These are phyloP conservation scores for Spermophilus dauricus DNA, from an alignment of 2,113 vertebrate species.

Conservation along the genomic window DNA sequence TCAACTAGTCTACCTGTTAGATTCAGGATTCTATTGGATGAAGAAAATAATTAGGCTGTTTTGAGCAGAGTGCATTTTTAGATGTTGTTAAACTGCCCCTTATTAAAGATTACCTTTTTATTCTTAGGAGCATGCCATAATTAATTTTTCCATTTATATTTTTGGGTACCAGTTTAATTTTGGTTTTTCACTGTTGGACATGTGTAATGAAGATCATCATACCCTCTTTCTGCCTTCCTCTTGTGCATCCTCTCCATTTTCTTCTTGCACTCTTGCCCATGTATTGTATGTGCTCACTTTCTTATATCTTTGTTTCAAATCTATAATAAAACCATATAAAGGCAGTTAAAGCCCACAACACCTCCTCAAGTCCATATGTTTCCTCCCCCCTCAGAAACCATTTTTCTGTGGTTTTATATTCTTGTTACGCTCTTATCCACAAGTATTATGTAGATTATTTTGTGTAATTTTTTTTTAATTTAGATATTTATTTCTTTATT, in stretches of 20 bases:
- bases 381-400: neutral
- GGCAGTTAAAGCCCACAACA: neutral
- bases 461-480: neutral
- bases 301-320: neutral
- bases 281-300: neutral
- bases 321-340: neutral
- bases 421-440: neutral
- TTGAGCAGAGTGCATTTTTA: constrained; percentile 26
- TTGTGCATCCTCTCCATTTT: neutral
- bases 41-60: constrained; percentile 17
- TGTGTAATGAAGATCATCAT: neutral
- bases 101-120: neutral
- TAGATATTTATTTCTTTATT: neutral
- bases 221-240: neutral
- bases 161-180: neutral
- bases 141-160: neutral
- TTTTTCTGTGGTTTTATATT: neutral
- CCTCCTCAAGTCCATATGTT: neutral
- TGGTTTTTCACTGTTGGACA: neutral
- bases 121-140: neutral
- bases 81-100: neutral
- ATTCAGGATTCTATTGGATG: neutral
- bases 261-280: neutral
- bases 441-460: neutral
- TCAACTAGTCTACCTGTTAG: neutral